Percentiles rank a stretch among this genome's conserved stretches.
Evolutionary conservation across 2,888 invertebrate genomes (phyloP).

Genomic region (Nomada ferruginata): DNA sequence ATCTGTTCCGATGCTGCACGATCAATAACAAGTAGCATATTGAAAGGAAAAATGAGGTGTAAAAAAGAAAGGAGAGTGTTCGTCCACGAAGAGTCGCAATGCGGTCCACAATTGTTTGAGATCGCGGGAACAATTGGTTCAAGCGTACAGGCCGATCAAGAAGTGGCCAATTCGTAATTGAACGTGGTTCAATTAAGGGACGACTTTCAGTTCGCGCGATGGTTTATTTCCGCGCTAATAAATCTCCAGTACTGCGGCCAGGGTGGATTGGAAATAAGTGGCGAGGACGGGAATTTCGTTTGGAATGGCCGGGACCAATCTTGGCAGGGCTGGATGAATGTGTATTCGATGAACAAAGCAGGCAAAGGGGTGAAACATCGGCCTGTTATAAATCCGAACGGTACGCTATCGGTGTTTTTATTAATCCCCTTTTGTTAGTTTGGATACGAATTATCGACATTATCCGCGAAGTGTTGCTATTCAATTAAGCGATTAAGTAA

Average conservation of each 20-base stretch:
- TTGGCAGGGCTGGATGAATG: constrained; percentile 85
- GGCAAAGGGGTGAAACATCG: constrained; percentile 80
- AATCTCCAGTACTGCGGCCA: constrained; percentile 82
- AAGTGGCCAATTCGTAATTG: constrained; percentile 7
- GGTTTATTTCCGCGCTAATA: constrained; percentile 81
- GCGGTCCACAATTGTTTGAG: not conserved
- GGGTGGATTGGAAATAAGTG: constrained; percentile 78
- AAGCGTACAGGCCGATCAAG: not conserved
- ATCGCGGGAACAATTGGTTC: constrained; percentile 11
- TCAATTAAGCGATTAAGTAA: not conserved
- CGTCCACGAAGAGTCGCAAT: not conserved
- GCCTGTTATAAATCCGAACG: constrained; percentile 81
- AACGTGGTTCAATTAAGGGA: constrained; percentile 33
- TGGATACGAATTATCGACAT: not conserved
- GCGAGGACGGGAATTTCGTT: constrained; percentile 71
- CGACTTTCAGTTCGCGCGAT: constrained; percentile 79
- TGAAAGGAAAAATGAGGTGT: not conserved
- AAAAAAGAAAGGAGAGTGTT: not conserved
- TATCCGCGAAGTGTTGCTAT: not conserved
- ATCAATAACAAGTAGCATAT: not conserved
- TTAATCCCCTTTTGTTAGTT: not conserved
- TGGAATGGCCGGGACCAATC: constrained; percentile 76
- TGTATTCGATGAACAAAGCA: constrained; percentile 84
- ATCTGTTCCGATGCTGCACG: not conserved
- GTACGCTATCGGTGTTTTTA: constrained; percentile 63